Percentiles rank a stretch among this genome's conserved stretches.
phyloP scores from a whole-genome alignment of 2,113 vertebrate genomes.

The Lethenteron reissneri region DNA sequence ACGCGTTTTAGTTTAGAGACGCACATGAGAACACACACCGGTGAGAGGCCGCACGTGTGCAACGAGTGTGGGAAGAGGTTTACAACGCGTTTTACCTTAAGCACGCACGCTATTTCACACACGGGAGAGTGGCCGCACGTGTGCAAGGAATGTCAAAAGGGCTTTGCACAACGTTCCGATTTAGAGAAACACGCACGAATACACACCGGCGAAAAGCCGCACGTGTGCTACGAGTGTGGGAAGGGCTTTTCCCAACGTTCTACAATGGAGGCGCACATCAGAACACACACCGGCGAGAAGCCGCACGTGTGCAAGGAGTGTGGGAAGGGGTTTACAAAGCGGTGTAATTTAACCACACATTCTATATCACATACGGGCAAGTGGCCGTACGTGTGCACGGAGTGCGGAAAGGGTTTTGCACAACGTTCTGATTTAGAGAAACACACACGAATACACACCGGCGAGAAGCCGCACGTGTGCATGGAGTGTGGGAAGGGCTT shows the following conservation, averaged over 20 bases:
- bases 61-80: constrained; percentile 1
- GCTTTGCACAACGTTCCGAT: background rate
- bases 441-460: constrained; percentile 5
- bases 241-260: background rate
- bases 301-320: constrained; percentile 2
- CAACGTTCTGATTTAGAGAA: constrained; percentile 19
- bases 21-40: background rate
- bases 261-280: constrained; percentile 1
- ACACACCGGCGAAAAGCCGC: background rate
- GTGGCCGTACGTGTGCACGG: constrained; percentile 15
- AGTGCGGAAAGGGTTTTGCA: constrained; percentile 26
- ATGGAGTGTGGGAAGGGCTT: background rate
- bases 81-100: background rate
- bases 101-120: background rate
- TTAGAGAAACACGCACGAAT: background rate
- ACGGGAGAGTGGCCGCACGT: background rate
- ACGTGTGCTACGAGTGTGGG: background rate
- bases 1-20: background rate
- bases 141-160: background rate
- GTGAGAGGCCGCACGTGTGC: background rate
- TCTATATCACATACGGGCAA: background rate
- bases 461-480: background rate
- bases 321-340: constrained; percentile 1
- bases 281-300: background rate
- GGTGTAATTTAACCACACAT: background rate